Evolutionary conservation across 2,888 invertebrate species (phyloP).

Genomic region (Aphodius sticticus): DNA sequence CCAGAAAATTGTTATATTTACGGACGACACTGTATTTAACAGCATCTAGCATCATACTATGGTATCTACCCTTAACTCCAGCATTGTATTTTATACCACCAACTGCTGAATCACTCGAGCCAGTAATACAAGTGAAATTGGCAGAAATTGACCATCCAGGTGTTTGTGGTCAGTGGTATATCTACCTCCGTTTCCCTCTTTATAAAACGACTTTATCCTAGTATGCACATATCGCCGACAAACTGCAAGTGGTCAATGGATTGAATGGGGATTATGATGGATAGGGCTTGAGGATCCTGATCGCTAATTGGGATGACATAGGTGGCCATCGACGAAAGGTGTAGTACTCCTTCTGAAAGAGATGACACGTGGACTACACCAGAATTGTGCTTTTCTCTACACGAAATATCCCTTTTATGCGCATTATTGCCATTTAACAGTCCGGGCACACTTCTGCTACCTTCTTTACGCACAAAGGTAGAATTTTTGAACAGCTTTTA

Average conservation of each 20-base stretch:
- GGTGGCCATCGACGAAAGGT: conserved; percentile 14
- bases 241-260: not conserved
- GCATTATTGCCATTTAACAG: conserved; percentile 15
- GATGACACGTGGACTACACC: conserved; percentile 9
- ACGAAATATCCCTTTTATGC: not conserved
- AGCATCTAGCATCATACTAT: not conserved
- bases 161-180: not conserved
- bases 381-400: conserved; percentile 6
- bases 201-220: not conserved
- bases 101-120: not conserved
- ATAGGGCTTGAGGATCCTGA: not conserved
- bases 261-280: not conserved
- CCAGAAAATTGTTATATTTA: no score
- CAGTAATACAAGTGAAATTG: not conserved
- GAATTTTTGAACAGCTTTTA: conserved; percentile 11
- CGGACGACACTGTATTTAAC: no score
- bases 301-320: conserved; percentile 19
- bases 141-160: not conserved
- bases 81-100: not conserved
- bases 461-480: not conserved
- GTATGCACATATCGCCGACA: not conserved
- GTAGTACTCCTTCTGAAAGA: conserved; percentile 16
- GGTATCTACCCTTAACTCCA: not conserved
- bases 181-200: not conserved
- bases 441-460: conserved; percentile 5